Conservation (phyloP, 2,797 vertebrate genomes). For the Arctocebus calabarensis region DNA sequence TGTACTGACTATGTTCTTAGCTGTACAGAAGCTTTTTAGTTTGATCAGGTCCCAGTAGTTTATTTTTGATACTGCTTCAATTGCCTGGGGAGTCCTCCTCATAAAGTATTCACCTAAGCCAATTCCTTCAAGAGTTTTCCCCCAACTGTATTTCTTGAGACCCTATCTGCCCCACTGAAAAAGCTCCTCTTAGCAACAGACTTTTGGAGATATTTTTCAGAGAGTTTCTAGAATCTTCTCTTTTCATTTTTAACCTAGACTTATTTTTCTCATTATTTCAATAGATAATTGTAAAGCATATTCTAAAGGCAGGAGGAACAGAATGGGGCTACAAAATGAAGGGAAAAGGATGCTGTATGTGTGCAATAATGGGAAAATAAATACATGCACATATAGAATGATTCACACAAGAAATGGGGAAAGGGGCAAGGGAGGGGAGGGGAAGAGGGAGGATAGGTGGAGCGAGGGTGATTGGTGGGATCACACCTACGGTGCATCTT, state of each 20-base stretch:
- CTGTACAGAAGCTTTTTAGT: too few species aligned
- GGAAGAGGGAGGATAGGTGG: too few species aligned
- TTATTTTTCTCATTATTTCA: neutral
- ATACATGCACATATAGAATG: neutral
- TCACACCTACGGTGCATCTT: too few species aligned
- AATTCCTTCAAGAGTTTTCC: too few species aligned
- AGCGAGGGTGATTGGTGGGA: too few species aligned
- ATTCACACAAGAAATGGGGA: too few species aligned
- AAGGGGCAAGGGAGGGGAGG: too few species aligned
- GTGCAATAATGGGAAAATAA: neutral
- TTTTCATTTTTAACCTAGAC: slow-evolving; percentile 39
- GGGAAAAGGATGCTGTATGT: neutral
- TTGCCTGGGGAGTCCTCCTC: too few species aligned
- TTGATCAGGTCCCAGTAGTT: too few species aligned
- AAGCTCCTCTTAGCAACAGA: neutral
- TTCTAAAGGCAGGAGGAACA: neutral
- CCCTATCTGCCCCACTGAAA: neutral
- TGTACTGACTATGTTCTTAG: too few species aligned
- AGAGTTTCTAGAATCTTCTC: neutral
- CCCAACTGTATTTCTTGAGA: neutral
- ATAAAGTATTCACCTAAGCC: too few species aligned
- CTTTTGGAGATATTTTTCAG: neutral
- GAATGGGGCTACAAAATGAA: neutral
- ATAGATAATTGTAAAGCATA: neutral
- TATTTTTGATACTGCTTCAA: too few species aligned